These are phyloP conservation scores for Halocaridina rubra DNA, from an alignment of 2,888 invertebrate species.

Conservation along the genomic window DNA sequence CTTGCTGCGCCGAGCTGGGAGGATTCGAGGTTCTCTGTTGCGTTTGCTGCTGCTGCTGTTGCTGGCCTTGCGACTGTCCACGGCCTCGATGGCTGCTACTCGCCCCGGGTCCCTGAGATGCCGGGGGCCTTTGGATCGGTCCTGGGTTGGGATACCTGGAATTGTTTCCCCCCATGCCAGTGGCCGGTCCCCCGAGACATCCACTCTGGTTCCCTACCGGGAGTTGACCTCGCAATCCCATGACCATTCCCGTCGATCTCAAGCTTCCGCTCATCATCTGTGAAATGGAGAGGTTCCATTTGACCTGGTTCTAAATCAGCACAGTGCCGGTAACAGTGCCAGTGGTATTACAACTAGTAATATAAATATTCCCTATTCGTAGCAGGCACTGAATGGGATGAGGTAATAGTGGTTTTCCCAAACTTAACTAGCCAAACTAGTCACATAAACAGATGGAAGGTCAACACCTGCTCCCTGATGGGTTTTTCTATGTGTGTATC, in stretches of 20 bases:
- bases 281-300: no score
- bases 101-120: conserved; percentile 38
- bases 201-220: conserved; percentile 44
- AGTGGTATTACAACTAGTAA: no score
- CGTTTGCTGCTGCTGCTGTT: conserved; percentile 35
- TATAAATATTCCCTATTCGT: no score
- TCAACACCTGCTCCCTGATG: no score
- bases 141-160: conserved; percentile 58
- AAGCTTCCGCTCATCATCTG: conserved; percentile 52
- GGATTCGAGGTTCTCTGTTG: conserved; percentile 56
- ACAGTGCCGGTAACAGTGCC: no score
- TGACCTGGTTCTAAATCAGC: no score
- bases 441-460: no score
- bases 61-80: conserved; percentile 20
- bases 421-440: no score
- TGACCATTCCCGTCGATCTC: conserved; percentile 51
- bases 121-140: conserved; percentile 57
- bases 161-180: conserved; percentile 27
- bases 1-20: conserved; percentile 63
- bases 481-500: no score
- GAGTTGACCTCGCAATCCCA: conserved; percentile 54
- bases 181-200: conserved; percentile 27
- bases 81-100: conserved; percentile 40
- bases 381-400: no score
- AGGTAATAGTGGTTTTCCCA: no score